Evolutionary conservation across 2,888 invertebrate genomes (phyloP).

Genomic region (Resseliella maxima): DNA sequence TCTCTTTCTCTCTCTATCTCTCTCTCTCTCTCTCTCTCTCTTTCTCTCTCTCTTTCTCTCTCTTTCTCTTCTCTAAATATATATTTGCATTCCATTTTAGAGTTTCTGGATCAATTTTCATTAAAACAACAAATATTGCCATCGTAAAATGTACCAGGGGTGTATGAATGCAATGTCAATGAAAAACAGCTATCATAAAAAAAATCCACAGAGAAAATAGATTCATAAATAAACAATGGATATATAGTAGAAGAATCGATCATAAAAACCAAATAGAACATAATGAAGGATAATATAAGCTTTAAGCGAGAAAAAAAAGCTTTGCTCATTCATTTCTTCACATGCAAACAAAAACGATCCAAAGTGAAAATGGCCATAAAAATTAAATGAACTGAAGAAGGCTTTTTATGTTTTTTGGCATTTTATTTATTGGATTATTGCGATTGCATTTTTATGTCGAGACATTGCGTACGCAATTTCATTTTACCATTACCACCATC

Average conservation of each 20-base stretch:
- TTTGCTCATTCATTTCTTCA: neutral
- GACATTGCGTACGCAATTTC: conserved; percentile 5
- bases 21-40: no score
- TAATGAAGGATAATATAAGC: neutral
- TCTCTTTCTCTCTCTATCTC: no score
- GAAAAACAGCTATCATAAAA: conserved; percentile 25
- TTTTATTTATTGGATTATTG: neutral
- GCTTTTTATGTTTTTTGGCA: conserved; percentile 9
- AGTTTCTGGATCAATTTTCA: neutral
- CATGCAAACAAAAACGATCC: neutral
- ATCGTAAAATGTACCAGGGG: neutral
- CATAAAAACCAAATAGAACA: conserved; percentile 1
- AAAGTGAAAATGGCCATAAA: conserved; percentile 39
- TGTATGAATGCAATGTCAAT: neutral
- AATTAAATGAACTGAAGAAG: conserved; percentile 35
- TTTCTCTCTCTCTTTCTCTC: no score
- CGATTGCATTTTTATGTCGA: conserved; percentile 10
- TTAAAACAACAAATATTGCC: neutral
- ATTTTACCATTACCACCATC: neutral
- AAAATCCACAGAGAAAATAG: neutral
- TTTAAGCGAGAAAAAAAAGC: neutral
- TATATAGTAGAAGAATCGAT: neutral
- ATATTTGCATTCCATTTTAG: neutral
- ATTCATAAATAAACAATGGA: conserved; percentile 17
- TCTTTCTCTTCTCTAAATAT: neutral